Percentiles rank a stretch among this genome's conserved stretches.
Evolutionary conservation across 1,140 invertebrate genomes (phyloP).

Genomic region (Archivesica marissinica): DNA sequence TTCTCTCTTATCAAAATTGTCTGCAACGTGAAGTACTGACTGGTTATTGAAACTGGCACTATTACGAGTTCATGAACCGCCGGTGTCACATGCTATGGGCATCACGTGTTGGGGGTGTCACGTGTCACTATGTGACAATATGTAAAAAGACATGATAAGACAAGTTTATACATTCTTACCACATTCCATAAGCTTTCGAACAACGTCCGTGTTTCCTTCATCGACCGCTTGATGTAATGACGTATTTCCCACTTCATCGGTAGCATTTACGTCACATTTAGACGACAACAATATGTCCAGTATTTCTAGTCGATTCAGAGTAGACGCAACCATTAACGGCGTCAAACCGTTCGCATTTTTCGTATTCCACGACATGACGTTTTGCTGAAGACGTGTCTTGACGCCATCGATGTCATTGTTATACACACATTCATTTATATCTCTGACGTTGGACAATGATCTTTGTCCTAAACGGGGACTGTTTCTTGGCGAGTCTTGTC

Average conservation of each 20-base stretch:
- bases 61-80: no score
- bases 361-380: slow-evolving; percentile 27
- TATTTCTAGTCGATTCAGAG: slow-evolving; percentile 33
- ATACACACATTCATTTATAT: slow-evolving; percentile 34
- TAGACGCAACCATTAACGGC: slow-evolving; percentile 41
- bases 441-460: neutral
- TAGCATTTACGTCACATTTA: slow-evolving; percentile 52
- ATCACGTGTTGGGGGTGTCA: no score
- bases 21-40: no score
- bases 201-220: slow-evolving; percentile 44
- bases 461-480: neutral
- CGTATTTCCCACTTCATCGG: slow-evolving; percentile 42
- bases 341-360: slow-evolving; percentile 32
- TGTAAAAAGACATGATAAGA: neutral
- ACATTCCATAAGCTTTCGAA: slow-evolving; percentile 23
- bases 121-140: no score
- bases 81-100: no score
- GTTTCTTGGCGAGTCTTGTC: neutral
- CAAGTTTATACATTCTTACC: slow-evolving; percentile 12
- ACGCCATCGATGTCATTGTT: slow-evolving; percentile 44
- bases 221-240: slow-evolving; percentile 43
- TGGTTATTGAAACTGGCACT: no score
- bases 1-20: no score
- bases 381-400: neutral
- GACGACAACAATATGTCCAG: slow-evolving; percentile 41